A percentile compares a stretch with the other conserved stretches of the same genome.
Evolutionary conservation across 2,888 invertebrate genomes (phyloP).

Genomic region (Eupeodes luniger): DNA sequence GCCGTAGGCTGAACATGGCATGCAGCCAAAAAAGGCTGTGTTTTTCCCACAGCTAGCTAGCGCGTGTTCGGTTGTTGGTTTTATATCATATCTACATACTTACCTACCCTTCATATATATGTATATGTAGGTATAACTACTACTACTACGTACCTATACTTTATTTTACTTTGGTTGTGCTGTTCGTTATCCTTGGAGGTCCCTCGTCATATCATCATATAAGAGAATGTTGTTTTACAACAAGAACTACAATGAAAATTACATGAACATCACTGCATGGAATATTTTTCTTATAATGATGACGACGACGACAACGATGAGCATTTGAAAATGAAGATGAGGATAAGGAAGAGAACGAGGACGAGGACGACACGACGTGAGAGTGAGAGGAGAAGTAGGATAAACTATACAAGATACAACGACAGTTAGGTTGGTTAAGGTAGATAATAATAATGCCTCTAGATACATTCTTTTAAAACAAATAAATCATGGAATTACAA

Average conservation of each 20-base stretch:
- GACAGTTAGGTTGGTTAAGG: conserved; percentile 1
- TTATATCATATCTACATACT: not conserved
- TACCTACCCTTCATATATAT: not conserved
- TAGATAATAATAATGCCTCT: not conserved
- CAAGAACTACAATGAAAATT: conserved; percentile 44
- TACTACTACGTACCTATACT: not conserved
- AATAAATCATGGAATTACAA: conserved; percentile 40
- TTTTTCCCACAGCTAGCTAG: conserved; percentile 42
- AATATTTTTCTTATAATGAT: conserved; percentile 42
- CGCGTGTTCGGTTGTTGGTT: conserved; percentile 44
- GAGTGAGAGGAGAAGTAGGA: not conserved
- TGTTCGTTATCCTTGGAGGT: conserved; percentile 57
- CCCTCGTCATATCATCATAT: conserved; percentile 13
- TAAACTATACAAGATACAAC: conserved; percentile 2
- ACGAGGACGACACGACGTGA: not conserved
- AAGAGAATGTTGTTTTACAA: conserved; percentile 34
- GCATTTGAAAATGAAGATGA: too few relatives aligned
- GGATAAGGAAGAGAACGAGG: too few relatives aligned
- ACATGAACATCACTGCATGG: conserved; percentile 40
- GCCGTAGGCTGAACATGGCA: conserved; percentile 79
- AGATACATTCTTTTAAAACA: conserved; percentile 13
- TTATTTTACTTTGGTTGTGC: conserved; percentile 64
- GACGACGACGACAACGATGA: conserved; percentile 14
- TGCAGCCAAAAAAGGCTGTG: conserved; percentile 78
- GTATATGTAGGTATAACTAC: not conserved